Conservation (phyloP, 1,140 invertebrate species). For the Drosophila subobscura region DNA sequence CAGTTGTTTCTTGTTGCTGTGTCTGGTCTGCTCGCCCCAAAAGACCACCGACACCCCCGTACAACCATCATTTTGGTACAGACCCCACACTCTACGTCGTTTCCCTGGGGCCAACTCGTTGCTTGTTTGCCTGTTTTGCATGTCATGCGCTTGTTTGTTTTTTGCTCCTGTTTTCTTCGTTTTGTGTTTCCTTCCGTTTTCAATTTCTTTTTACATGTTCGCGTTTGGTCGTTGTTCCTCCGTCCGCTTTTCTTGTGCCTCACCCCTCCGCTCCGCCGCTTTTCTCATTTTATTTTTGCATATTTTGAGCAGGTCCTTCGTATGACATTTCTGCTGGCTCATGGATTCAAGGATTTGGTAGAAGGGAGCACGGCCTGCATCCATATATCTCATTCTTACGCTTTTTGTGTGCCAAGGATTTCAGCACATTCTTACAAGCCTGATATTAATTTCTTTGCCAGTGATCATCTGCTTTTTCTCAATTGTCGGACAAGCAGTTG, state of each 20-base stretch:
- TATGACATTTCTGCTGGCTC: constrained; percentile 64
- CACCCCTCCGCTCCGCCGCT: neutral
- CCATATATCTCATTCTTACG: constrained; percentile 15
- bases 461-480: constrained; percentile 32
- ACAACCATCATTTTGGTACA: neutral
- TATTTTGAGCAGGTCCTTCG: constrained; percentile 52
- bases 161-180: constrained; percentile 52
- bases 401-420: constrained; percentile 58
- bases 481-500: constrained; percentile 14
- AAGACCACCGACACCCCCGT: constrained; percentile 11
- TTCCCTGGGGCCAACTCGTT: constrained; percentile 19
- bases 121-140: constrained; percentile 70
- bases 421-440: constrained; percentile 25
- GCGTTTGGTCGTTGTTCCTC: constrained; percentile 16
- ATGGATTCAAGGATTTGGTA: constrained; percentile 12
- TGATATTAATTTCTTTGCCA: constrained; percentile 53
- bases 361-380: constrained; percentile 28
- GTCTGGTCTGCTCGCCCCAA: neutral
- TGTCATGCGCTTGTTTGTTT: constrained; percentile 80
- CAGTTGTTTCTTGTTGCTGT: constrained; percentile 46
- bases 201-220: constrained; percentile 68
- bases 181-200: constrained; percentile 75
- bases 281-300: constrained; percentile 55
- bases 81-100: neutral
- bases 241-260: constrained; percentile 1